Percentiles rank a stretch among this genome's conserved stretches.
phyloP scores from a whole-genome alignment of 2,888 invertebrate species.

The Chymomyza caudatula region DNA sequence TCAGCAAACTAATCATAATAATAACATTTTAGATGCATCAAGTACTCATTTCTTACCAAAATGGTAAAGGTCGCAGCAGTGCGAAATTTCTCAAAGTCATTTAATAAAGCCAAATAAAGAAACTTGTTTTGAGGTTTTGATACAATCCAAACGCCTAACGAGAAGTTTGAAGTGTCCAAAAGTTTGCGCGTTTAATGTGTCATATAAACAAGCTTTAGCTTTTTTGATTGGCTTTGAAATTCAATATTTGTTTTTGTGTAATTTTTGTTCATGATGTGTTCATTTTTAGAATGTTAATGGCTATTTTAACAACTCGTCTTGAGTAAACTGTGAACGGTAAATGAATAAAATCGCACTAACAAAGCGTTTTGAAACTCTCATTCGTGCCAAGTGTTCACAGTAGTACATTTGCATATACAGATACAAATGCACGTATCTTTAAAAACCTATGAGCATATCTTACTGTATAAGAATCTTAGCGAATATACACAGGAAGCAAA shows the following conservation, averaged over 20 bases:
- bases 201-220: not conserved
- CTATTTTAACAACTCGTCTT: too few species aligned
- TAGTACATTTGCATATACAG: not conserved
- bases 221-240: conserved; percentile 8
- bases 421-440: not conserved
- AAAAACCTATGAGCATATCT: not conserved
- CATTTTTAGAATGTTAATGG: too few species aligned
- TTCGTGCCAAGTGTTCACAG: too few species aligned
- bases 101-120: conserved; percentile 54
- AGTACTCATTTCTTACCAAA: conserved; percentile 31
- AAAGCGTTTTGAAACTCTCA: too few species aligned
- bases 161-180: conserved; percentile 3
- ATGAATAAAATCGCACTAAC: too few species aligned
- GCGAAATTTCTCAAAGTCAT: not conserved
- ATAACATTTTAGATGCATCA: not conserved
- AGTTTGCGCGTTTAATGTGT: conserved; percentile 9
- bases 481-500: not conserved
- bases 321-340: too few species aligned
- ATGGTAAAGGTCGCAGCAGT: conserved; percentile 53
- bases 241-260: conserved; percentile 2
- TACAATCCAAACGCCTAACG: not conserved
- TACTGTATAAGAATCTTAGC: not conserved
- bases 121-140: conserved; percentile 45
- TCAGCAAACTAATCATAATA: too few species aligned
- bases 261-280: not conserved